Evolutionary conservation across 2,113 vertebrate species (phyloP).

Genomic region (Gasterosteus nipponicus): DNA sequence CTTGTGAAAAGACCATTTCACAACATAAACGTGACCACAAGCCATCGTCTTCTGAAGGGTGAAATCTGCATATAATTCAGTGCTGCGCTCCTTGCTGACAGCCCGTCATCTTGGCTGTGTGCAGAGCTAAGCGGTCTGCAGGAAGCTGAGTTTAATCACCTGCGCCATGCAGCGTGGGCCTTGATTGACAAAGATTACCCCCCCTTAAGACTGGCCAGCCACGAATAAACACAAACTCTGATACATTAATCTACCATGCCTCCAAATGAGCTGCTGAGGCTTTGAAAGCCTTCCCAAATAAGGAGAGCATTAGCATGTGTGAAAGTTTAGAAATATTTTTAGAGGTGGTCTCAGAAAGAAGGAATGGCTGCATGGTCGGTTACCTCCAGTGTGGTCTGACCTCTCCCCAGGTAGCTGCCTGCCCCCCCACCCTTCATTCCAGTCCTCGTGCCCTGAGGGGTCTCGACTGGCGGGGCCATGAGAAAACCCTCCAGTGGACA

Average conservation of each 20-base stretch:
- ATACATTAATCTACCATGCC: constrained; percentile 48
- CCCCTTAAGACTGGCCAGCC: constrained; percentile 36
- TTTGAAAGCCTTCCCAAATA: constrained; percentile 60
- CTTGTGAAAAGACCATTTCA: constrained; percentile 15
- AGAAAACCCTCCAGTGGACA: constrained; percentile 69
- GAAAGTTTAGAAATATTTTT: constrained; percentile 58
- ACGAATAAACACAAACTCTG: constrained; percentile 55
- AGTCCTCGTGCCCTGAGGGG: constrained; percentile 41
- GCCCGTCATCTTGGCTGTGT: constrained; percentile 8
- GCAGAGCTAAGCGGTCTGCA: constrained; percentile 22
- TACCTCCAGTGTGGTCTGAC: constrained; percentile 64
- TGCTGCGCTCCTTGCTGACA: constrained; percentile 10
- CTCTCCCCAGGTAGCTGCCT: constrained; percentile 72
- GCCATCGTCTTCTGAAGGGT: constrained; percentile 13
- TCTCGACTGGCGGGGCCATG: constrained; percentile 62
- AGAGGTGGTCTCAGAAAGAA: constrained; percentile 56
- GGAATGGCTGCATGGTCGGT: constrained; percentile 48
- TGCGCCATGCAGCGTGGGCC: constrained; percentile 12
- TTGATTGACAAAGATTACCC: constrained; percentile 62
- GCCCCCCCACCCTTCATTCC: constrained; percentile 14
- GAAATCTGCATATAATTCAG: constrained; percentile 24
- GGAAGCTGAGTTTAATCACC: constrained; percentile 9
- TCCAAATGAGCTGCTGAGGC: constrained; percentile 62
- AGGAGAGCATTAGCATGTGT: constrained; percentile 48
- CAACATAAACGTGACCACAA: constrained; percentile 42